Evolutionary conservation across 1,140 invertebrate species (phyloP).

Genomic region (Monochamus saltuarius): DNA sequence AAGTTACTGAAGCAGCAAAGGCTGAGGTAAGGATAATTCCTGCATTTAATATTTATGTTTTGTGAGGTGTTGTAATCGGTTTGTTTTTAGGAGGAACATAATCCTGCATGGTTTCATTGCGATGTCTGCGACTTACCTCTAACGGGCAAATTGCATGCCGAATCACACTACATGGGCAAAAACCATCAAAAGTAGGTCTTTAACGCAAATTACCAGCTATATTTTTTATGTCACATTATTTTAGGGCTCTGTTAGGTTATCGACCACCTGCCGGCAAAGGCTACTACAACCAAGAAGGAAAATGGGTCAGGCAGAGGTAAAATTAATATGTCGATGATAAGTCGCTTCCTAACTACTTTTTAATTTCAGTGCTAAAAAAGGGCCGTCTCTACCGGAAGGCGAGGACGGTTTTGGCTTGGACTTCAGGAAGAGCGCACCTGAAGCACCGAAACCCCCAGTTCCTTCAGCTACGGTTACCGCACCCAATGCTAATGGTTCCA

Average conservation of each 20-base stretch:
- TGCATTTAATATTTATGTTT: background rate
- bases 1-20: conserved; percentile 15
- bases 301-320: conserved; percentile 46
- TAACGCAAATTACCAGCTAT: conserved; percentile 4
- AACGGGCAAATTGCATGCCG: conserved; percentile 52
- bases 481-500: background rate
- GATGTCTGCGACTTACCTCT: conserved; percentile 52
- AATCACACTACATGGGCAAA: conserved; percentile 54
- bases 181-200: conserved; percentile 50
- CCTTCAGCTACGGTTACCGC: conserved; percentile 2
- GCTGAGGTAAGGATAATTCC: conserved; percentile 9
- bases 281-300: conserved; percentile 48
- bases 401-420: conserved; percentile 38
- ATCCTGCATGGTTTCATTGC: conserved; percentile 50
- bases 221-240: conserved; percentile 22
- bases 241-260: conserved; percentile 37
- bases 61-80: background rate
- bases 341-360: background rate
- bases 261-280: conserved; percentile 49
- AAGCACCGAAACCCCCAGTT: background rate
- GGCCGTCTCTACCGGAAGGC: conserved; percentile 17
- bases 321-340: background rate
- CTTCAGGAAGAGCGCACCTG: conserved; percentile 27
- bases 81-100: conserved; percentile 32
- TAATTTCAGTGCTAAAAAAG: conserved; percentile 18